Percentiles rank a stretch among this genome's conserved stretches.
phyloP scores from a whole-genome alignment of 2,113 vertebrate genomes.

The Seriola quinqueradiata region DNA sequence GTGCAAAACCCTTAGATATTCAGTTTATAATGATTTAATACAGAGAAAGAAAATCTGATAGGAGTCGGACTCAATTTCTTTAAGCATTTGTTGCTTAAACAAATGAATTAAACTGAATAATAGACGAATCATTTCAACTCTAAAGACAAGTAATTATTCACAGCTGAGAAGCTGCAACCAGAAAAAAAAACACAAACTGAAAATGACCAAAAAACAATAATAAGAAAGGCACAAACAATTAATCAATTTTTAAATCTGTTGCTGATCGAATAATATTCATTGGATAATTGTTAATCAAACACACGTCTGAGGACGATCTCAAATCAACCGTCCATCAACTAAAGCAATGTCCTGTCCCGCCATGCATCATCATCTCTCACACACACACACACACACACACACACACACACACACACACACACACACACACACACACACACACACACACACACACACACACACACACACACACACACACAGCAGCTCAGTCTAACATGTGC shows the following conservation, averaged over 20 bases:
- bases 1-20: too few relatives aligned
- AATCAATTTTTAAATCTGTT: neutral
- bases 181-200: too few relatives aligned
- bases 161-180: too few relatives aligned
- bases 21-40: too few relatives aligned
- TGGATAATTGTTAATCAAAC: neutral
- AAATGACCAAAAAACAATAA: too few relatives aligned
- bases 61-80: too few relatives aligned
- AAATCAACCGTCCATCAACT: constrained; percentile 33
- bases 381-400: constrained; percentile 54
- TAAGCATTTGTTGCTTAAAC: too few relatives aligned
- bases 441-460: constrained; percentile 48
- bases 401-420: constrained; percentile 7
- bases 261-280: neutral
- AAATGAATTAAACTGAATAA: too few relatives aligned
- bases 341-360: constrained; percentile 39
- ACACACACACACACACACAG: constrained; percentile 43
- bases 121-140: too few relatives aligned
- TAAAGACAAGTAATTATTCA: too few relatives aligned
- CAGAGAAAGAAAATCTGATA: too few relatives aligned
- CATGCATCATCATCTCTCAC: constrained; percentile 24
- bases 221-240: neutral
- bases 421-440: constrained; percentile 28
- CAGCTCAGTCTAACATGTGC: constrained; percentile 53
- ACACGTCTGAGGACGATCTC: neutral